Base-by-base conservation (phyloP, 2,113 vertebrate genomes). In the Leuciscus idus region DNA sequence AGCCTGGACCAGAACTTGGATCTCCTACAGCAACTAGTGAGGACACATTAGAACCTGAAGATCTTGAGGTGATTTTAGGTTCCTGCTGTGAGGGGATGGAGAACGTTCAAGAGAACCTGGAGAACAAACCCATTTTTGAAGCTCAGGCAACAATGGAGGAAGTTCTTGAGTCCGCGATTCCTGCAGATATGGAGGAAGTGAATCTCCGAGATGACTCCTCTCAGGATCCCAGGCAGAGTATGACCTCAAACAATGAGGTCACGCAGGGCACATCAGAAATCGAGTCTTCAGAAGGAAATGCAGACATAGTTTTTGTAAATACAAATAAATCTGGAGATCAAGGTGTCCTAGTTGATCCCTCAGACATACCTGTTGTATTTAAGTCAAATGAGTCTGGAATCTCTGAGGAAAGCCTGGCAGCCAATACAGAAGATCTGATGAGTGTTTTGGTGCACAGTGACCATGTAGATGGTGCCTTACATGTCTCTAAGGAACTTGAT, bases 31-130 rank as follows among this genome's bases (percentile, higher is more conserved):
- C 84, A 64, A 59, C 74, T 72, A 66, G 73, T 70, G 52, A 81
- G 7, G 81, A 88, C 12, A 86, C 87, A 85, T 52, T 70, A 39
- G 87, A 89, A 72, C 66, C 85, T 21, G 89, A 92, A 33, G 82
- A 61, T 43, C 48, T 62, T 6, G 86, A 64, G 46, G 21, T 33
- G 48, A 21, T 50, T 12, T 50, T 17, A 30, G 75, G 39, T 72
- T 81, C 81, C 81, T 0, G 43, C 36, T 59, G 68, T 39, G 68
- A 81, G 48, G 33, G 12, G 13, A 21, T 50, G 23, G 36, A 30
- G 81, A 66, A 81, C 3, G 6, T 66, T 19, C 77, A 70, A 5
- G 21, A 28, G 26, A 82, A 80, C 17, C 70, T n/a, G 8, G 11
- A 36, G 26, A 79, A 85, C 28, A n/a, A 33, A 21, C 21, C 28